These are phyloP conservation scores for Pseudeuparius sepicola DNA, from an alignment of 2,888 invertebrate species.

Conservation along the genomic window DNA sequence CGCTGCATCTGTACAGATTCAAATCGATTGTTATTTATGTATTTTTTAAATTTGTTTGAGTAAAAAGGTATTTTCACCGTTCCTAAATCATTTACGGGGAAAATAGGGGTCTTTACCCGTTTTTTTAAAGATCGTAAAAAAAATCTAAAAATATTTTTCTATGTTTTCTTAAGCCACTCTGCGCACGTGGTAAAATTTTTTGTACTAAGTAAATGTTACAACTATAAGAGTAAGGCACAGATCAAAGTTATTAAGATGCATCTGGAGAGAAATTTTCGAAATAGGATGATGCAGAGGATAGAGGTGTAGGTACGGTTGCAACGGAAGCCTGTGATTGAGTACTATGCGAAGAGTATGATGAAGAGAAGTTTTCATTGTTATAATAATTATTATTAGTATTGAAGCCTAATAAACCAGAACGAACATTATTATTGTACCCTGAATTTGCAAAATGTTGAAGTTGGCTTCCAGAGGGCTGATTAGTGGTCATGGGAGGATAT, in stretches of 20 bases:
- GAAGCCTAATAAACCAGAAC: conserved; percentile 1
- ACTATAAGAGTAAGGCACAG: conserved; percentile 1
- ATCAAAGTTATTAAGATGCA: conserved; percentile 1
- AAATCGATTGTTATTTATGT: no score
- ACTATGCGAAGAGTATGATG: conserved; percentile 2
- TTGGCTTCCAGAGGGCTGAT: conserved; percentile 3
- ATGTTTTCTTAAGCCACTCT: no score
- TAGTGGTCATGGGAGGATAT: neutral
- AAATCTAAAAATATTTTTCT: no score
- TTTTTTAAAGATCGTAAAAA: no score
- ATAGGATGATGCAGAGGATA: conserved; percentile 3
- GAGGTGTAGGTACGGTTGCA: conserved; percentile 3
- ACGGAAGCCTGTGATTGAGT: neutral
- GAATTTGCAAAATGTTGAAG: conserved; percentile 1
- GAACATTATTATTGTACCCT: conserved; percentile 3
- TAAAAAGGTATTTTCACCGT: no score
- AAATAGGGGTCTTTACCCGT: no score
- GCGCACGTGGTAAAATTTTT: no score
- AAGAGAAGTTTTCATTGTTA: conserved; percentile 1
- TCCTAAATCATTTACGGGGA: no score
- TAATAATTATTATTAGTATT: conserved; percentile 1
- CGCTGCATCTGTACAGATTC: no score
- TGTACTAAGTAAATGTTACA: no score
- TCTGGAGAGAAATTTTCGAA: conserved; percentile 1
- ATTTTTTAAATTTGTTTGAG: no score